These are phyloP conservation scores for Sebastes cheni DNA, from an alignment of 2,797 vertebrate species.

Conservation along the genomic window DNA sequence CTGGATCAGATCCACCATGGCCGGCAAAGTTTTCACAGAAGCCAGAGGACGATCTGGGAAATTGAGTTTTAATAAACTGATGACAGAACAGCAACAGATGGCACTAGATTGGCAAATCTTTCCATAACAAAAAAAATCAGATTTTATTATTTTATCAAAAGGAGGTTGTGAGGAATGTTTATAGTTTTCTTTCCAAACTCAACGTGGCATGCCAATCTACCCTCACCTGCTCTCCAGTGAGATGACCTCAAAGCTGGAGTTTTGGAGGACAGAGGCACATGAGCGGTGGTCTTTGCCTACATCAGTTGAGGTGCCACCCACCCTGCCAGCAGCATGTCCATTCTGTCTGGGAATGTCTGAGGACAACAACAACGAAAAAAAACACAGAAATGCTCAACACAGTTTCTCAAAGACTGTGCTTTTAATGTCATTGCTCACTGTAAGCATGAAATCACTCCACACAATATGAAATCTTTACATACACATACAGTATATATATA, in stretches of 20 bases:
- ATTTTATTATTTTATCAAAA: neutral
- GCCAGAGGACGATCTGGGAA: slow-evolving; percentile 80
- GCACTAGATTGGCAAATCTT: neutral
- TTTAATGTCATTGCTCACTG: neutral
- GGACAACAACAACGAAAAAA: neutral
- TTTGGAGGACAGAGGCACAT: slow-evolving; percentile 52
- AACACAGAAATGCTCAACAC: neutral
- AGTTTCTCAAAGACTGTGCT: neutral
- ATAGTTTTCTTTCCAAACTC: neutral
- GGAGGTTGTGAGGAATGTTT: neutral
- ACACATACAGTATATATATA: no score
- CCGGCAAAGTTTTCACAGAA: slow-evolving; percentile 81
- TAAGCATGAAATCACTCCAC: neutral
- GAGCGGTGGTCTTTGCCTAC: slow-evolving; percentile 24
- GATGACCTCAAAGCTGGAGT: slow-evolving; percentile 80
- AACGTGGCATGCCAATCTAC: neutral
- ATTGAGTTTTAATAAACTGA: neutral
- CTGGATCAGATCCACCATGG: slow-evolving; percentile 56
- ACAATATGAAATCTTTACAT: neutral
- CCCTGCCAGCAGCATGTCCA: slow-evolving; percentile 25
- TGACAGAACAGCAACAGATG: neutral
- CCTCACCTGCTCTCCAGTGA: slow-evolving; percentile 79
- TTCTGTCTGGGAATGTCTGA: slow-evolving; percentile 61
- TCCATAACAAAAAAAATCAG: neutral
- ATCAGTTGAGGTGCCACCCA: neutral